These are phyloP conservation scores for Sardinella longiceps DNA, from an alignment of 2,797 vertebrate species.

Conservation along the genomic window DNA sequence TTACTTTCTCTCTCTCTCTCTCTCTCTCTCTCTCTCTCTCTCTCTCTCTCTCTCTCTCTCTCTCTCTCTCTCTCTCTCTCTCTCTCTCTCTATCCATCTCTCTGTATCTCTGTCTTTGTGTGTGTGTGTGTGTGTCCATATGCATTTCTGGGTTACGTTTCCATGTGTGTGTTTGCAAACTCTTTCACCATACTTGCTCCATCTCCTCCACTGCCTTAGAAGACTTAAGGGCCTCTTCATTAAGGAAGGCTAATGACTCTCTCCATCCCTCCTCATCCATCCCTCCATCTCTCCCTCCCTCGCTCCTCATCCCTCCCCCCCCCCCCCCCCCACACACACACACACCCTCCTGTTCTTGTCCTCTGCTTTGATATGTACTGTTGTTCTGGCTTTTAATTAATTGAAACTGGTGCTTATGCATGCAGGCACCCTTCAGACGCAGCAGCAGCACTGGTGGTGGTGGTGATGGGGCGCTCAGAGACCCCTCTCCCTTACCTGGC, in stretches of 20 bases:
- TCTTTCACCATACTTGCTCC: not conserved
- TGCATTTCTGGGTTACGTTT: not conserved
- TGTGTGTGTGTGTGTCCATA: not conserved
- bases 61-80: too few relatives aligned
- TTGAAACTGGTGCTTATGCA: slow-evolving; percentile 15
- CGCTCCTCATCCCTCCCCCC: not conserved
- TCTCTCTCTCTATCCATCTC: too few relatives aligned
- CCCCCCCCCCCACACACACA: too few relatives aligned
- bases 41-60: too few relatives aligned
- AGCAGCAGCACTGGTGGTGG: too few relatives aligned
- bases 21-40: too few relatives aligned
- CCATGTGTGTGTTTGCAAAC: not conserved
- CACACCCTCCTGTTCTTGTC: not conserved
- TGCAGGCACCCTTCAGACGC: not conserved
- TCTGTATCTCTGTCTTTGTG: too few relatives aligned
- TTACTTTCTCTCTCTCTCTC: too few relatives aligned
- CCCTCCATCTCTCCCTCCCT: not conserved
- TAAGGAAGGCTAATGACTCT: slow-evolving; percentile 20
- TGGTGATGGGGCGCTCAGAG: not conserved
- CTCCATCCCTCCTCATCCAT: not conserved
- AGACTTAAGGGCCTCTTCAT: slow-evolving; percentile 23
- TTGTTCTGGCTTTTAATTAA: not conserved
- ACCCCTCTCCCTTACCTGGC: not conserved
- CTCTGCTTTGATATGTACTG: slow-evolving; percentile 14
- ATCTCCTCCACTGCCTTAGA: not conserved